Evolutionary conservation across 2,797 vertebrate species (phyloP).

Genomic region (Paramormyrops hopkinsi): DNA sequence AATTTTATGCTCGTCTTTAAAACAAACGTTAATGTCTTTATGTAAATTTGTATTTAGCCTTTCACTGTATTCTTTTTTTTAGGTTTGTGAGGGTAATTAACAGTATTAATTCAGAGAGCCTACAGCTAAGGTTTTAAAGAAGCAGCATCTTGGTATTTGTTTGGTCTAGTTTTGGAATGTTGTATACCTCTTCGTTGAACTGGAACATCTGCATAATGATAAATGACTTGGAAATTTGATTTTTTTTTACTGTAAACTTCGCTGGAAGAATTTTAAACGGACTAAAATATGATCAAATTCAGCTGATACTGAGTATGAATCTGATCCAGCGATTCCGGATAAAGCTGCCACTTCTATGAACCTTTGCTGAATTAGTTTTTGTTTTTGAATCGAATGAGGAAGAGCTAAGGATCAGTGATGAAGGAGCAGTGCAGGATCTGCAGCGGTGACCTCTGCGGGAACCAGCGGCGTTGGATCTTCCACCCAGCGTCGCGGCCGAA

Average conservation of each 20-base stretch:
- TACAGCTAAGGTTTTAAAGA: neutral
- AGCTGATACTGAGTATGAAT: neutral
- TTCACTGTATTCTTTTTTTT: neutral
- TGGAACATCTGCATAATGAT: neutral
- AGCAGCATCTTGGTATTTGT: neutral
- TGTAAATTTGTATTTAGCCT: neutral
- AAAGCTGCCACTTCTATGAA: neutral
- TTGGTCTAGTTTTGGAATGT: neutral
- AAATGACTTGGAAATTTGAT: neutral
- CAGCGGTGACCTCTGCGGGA: slow-evolving; percentile 84
- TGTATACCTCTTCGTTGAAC: neutral
- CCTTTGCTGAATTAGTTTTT: neutral
- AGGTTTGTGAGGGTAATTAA: neutral
- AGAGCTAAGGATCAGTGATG: slow-evolving; percentile 63
- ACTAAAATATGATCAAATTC: neutral
- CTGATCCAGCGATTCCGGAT: neutral
- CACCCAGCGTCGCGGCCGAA: slow-evolving; percentile 84
- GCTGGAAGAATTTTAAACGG: neutral
- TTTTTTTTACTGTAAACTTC: neutral
- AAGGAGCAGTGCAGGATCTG: slow-evolving; percentile 86
- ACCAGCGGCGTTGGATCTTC: slow-evolving; percentile 95
- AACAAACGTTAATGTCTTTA: neutral
- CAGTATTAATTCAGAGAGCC: neutral
- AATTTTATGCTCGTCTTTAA: neutral
- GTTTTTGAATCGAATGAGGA: neutral